phyloP scores from a whole-genome alignment of 1,140 invertebrate genomes.

The Zaprionus ornatus region DNA sequence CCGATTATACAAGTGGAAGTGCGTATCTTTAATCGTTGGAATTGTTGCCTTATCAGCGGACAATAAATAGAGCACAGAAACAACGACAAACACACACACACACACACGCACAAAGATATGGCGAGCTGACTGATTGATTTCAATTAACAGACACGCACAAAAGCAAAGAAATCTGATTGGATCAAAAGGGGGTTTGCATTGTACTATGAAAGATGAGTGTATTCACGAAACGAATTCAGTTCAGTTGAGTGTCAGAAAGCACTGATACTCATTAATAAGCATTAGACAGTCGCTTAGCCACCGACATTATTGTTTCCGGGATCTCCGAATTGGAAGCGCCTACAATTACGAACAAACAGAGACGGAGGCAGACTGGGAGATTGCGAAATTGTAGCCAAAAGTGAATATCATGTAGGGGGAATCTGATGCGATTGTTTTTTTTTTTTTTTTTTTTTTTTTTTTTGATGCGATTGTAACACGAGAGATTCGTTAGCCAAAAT shows the following conservation, averaged over 20 bases:
- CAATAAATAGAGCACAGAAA: not conserved
- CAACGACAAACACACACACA: not conserved
- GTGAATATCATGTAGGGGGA: not conserved
- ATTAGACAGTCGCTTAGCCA: conserved; percentile 2
- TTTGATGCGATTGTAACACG: conserved; percentile 22
- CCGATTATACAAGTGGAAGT: not conserved
- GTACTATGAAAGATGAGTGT: not conserved
- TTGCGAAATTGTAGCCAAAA: conserved; percentile 21
- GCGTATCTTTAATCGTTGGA: not conserved
- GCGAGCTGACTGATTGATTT: conserved; percentile 2
- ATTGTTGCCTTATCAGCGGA: not conserved
- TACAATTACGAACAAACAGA: conserved; percentile 11
- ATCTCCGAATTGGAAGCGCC: conserved; percentile 8
- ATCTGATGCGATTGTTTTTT: conserved; percentile 24
- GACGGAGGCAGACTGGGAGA: not conserved
- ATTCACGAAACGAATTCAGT: not conserved
- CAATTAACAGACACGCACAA: not conserved
- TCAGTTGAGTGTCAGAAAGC: not conserved
- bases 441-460: no score
- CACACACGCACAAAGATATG: not conserved
- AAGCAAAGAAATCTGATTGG: not conserved
- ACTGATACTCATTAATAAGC: conserved; percentile 15
- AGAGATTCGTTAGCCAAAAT: conserved; percentile 27
- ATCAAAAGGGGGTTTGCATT: not conserved
- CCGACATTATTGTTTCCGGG: conserved; percentile 24